Evolutionary conservation across 1,140 invertebrate species (phyloP), one percentile per base, ranked within the genome.

Genomic region (Nephila pilipes): DNA sequence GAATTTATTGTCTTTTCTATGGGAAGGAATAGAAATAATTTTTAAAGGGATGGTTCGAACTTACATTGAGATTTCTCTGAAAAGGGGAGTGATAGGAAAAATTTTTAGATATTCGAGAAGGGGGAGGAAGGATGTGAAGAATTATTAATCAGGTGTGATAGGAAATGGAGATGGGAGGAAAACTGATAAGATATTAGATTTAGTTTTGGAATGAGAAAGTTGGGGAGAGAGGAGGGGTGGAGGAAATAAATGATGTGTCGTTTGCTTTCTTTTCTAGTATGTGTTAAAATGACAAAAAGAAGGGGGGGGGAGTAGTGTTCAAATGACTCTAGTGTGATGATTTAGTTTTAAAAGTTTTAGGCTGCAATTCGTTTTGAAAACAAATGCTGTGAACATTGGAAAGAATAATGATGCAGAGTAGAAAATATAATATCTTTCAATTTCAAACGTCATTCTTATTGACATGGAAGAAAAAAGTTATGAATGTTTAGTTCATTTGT

Each of bases 111-210:
- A 29, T 29, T 69, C 12, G 65, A 16, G n/a, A n/a, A n/a, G n/a
- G n/a, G n/a, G 60, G 60, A 46, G 46, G 46, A 22, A 60, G 65
- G 29, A 14, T 32, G 65, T 69, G 65, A 69, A 25, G 65, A 69
- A 69, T 69, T 69, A 69, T 69, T 69, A 69, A 69, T 69, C 65
- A 69, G 65, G 14, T 69, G 65, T 60, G 58, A 20, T 60, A 32
- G 69, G 25, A 25, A 54, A 54, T 54, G 22, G 79, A 25, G 10
- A n/a, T n/a, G 20, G n/a, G 38, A 20, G 79, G 38, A 12, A 54
- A 29, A 32, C 65, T 69, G 65, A 69, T 69, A 29, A 69, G 29
- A 69, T 29, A 32, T 69, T 25, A 32, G 29, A 32, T 63, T 63
- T 63, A n/a, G n/a, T 63, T 25, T 63, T 46, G 46, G 60, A 16